phyloP scores from a whole-genome alignment of 2,797 vertebrate genomes.

The Sorex maritimensis region DNA sequence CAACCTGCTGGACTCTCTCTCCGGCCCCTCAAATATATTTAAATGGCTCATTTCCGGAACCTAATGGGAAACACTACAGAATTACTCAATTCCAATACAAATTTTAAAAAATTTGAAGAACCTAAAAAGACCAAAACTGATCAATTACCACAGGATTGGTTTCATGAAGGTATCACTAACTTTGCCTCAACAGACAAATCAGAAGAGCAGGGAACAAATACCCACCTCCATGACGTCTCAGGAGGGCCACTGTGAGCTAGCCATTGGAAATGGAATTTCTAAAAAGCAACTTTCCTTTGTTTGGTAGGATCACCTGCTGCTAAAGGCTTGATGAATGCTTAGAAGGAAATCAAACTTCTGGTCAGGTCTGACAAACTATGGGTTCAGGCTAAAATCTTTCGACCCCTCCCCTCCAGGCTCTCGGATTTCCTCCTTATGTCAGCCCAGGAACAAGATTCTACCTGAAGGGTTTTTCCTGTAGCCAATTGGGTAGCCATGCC shows the following conservation, averaged over 20 bases:
- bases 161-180: not conserved
- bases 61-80: not conserved
- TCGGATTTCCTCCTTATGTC: slow-evolving; percentile 46
- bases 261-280: not conserved
- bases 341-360: not conserved
- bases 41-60: too few relatives aligned
- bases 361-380: not conserved
- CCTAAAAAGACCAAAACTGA: slow-evolving; percentile 23
- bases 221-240: not conserved
- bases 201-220: not conserved
- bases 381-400: slow-evolving; percentile 2
- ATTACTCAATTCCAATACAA: slow-evolving; percentile 54
- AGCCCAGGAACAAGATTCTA: slow-evolving; percentile 15
- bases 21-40: too few relatives aligned
- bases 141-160: not conserved
- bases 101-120: slow-evolving; percentile 33
- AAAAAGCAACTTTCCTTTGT: slow-evolving; percentile 17
- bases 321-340: not conserved
- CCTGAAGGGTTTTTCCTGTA: slow-evolving; percentile 4
- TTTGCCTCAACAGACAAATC: not conserved
- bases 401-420: not conserved
- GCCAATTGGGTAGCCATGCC: not conserved
- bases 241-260: not conserved
- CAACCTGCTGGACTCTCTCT: too few relatives aligned
- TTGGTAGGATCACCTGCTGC: slow-evolving; percentile 63